These are phyloP conservation scores for Phaethon lepturus DNA, from an alignment of 2,113 vertebrate genomes.

Conservation along the genomic window DNA sequence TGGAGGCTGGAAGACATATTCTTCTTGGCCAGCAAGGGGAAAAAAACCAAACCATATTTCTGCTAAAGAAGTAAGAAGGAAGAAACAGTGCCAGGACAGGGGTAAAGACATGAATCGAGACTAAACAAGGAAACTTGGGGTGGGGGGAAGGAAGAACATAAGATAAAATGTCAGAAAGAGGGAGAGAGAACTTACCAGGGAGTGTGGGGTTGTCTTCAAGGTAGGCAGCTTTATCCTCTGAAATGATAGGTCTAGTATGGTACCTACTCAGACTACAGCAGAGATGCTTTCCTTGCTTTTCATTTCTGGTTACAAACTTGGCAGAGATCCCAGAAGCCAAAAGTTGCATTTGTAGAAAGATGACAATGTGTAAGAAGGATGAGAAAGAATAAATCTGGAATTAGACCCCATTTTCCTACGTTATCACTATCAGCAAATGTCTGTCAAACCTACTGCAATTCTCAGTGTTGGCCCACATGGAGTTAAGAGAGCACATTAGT, in stretches of 20 bases:
- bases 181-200: neutral
- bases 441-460: neutral
- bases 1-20: neutral
- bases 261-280: neutral
- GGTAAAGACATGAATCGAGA: neutral
- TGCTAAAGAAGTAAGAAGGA: neutral
- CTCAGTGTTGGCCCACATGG: neutral
- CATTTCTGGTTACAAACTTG: neutral
- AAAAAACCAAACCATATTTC: neutral
- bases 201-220: neutral
- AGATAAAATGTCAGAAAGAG: neutral
- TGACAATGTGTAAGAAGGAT: neutral
- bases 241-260: neutral
- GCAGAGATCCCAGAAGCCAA: neutral
- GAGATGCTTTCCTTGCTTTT: neutral
- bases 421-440: neutral
- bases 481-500: neutral
- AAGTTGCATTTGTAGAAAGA: neutral
- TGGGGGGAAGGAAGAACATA: rapidly evolving
- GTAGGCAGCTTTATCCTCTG: neutral
- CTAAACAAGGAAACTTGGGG: neutral
- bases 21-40: neutral
- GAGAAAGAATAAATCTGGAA: neutral
- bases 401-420: neutral
- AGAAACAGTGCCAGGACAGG: neutral